Conservation (phyloP, 2,888 invertebrate species). For the Brenthis ino region DNA sequence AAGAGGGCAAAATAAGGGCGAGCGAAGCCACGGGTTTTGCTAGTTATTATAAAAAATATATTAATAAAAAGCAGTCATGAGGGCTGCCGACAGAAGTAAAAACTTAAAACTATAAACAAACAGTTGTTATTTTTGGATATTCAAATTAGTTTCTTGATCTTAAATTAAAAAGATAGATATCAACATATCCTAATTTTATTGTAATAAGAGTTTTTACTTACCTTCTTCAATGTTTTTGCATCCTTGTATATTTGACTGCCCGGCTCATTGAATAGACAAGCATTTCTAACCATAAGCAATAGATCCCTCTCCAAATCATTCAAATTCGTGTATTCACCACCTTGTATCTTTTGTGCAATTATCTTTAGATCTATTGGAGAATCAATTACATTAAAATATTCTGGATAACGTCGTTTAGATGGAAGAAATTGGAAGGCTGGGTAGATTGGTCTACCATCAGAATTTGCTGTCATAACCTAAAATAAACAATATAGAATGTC, state of each 20-base stretch:
- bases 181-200: no score
- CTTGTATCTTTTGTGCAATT: constrained; percentile 95
- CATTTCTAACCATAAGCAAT: constrained; percentile 95
- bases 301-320: constrained; percentile 95
- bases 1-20: no score
- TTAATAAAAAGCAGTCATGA: no score
- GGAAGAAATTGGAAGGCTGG: constrained; percentile 95
- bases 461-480: constrained; percentile 91
- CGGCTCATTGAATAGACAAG: constrained; percentile 97
- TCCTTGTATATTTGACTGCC: constrained; percentile 98
- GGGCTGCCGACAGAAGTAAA: no score
- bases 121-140: no score
- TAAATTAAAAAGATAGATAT: no score
- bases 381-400: constrained; percentile 97
- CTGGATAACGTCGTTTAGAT: constrained; percentile 95
- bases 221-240: constrained; percentile 93
- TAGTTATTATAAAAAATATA: no score
- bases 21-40: no score
- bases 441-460: constrained; percentile 92
- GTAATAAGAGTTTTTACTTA: constrained; percentile 49
- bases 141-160: no score
- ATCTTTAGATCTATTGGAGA: constrained; percentile 96
- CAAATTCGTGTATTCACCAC: constrained; percentile 89
- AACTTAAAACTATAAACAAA: no score
- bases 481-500: constrained; percentile 12